These are phyloP conservation scores for Dryocosmus kuriphilus DNA, from an alignment of 2,888 invertebrate genomes.

Conservation along the genomic window DNA sequence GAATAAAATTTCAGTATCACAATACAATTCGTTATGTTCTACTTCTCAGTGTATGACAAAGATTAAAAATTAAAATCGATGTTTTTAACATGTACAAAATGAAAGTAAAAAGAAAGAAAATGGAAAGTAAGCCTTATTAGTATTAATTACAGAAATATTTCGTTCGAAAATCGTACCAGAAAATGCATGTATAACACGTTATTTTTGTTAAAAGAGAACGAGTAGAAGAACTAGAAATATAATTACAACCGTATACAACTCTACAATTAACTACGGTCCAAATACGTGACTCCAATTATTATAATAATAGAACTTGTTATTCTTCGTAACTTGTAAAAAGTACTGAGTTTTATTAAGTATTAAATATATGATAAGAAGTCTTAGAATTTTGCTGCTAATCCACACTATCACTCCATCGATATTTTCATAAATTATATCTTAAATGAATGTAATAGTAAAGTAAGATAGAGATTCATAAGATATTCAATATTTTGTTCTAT, in stretches of 20 bases:
- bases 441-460: constrained; percentile 76
- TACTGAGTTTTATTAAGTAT: constrained; percentile 77
- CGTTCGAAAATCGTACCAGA: background rate
- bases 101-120: background rate
- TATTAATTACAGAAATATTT: background rate
- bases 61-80: background rate
- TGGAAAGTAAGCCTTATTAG: background rate
- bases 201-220: constrained; percentile 66
- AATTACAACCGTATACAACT: constrained; percentile 64
- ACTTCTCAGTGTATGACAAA: background rate
- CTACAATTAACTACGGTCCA: constrained; percentile 61
- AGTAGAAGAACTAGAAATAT: constrained; percentile 64
- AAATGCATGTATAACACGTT: constrained; percentile 50
- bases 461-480: constrained; percentile 75
- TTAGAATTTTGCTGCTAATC: constrained; percentile 66
- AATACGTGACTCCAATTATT: constrained; percentile 60
- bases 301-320: constrained; percentile 75
- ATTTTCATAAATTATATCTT: constrained; percentile 76
- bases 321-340: constrained; percentile 77
- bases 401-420: constrained; percentile 57
- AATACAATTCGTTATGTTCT: background rate
- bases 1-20: background rate
- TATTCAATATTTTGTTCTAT: constrained; percentile 70
- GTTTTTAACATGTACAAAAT: background rate
- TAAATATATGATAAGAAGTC: constrained; percentile 72